Base-by-base conservation (phyloP, 1,140 invertebrate species). In the Limonius californicus region DNA sequence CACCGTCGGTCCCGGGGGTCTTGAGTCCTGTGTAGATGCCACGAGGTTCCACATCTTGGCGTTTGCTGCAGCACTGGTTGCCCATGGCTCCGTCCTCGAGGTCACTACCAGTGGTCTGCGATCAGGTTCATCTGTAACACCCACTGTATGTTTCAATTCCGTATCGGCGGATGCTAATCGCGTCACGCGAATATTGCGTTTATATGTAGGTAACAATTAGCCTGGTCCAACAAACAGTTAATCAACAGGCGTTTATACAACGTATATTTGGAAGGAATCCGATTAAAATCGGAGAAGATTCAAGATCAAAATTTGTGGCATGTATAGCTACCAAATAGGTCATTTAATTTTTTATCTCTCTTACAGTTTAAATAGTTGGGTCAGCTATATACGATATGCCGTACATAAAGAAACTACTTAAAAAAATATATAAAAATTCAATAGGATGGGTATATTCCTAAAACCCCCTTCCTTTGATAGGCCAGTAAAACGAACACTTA, bases 31-130 rank as follows among this genome's bases (percentile, higher is more conserved):
- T 15, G 19, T 47, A 59, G 12, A 59, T 81, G 42, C 82, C 63
- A 45, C 81, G 82, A 74, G 86, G 79, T 74, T 88, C 86, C 69
- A 85, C 84, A 77, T 87, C 86, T 74, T 88, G 85, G 65, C 86
- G 84, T 77, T 87, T 87, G 77, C 85, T 87, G 77, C 87, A 88
- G 79, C 86, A 88, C 77, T 85, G 85, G 75, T 85, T 85, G 77
- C 84, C 84, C 77, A 82, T 84, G 69, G 45, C 20, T 15, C 16
- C 45, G 45, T 19, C 45, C 45, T 50, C 16, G 45, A 21, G 45
- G 45, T 50, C 45, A 50, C 45, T 50, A 50, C 45, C 16, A 50
- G 20, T 50, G 9, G 7, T 19, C 20, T 50, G 45, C 20, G 16
- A 21, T 21, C 45, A 50, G 45, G 45, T 50, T 50, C 45, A 50